Percentiles rank a stretch among this genome's conserved stretches.
Evolutionary conservation across 2,888 invertebrate genomes (phyloP).

Genomic region (Cataglyphis rosenhaueri): DNA sequence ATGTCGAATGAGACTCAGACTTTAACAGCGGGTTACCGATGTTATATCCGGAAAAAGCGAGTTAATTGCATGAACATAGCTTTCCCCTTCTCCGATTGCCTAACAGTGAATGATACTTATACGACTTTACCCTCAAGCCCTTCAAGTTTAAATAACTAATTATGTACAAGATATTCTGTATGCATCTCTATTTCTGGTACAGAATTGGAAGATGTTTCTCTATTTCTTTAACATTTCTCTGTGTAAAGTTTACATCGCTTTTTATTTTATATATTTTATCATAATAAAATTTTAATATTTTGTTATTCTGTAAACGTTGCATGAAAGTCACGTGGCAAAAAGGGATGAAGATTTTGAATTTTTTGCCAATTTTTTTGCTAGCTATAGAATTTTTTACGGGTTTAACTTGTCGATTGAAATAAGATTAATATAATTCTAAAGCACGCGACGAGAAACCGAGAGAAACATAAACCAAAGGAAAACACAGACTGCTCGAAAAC

Average conservation of each 20-base stretch:
- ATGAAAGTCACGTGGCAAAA: neutral
- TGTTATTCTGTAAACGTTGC: neutral
- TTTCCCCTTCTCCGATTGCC: neutral
- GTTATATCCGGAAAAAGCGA: constrained; percentile 35
- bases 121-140: neutral
- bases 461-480: constrained; percentile 30
- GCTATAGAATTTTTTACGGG: constrained; percentile 1
- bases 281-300: neutral
- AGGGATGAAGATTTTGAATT: neutral
- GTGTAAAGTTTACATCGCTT: neutral
- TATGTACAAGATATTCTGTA: neutral
- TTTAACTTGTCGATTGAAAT: constrained; percentile 15
- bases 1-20: constrained; percentile 42
- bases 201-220: neutral
- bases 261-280: neutral
- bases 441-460: constrained; percentile 33
- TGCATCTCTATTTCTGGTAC: neutral
- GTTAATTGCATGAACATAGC: constrained; percentile 14
- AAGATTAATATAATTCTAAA: neutral
- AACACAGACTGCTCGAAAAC: constrained; percentile 27
- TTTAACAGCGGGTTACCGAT: neutral
- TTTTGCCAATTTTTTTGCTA: neutral
- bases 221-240: neutral
- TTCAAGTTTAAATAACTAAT: neutral
- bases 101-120: constrained; percentile 4